phyloP scores from a whole-genome alignment of 2,113 vertebrate species.

The Myxocyprinus asiaticus region DNA sequence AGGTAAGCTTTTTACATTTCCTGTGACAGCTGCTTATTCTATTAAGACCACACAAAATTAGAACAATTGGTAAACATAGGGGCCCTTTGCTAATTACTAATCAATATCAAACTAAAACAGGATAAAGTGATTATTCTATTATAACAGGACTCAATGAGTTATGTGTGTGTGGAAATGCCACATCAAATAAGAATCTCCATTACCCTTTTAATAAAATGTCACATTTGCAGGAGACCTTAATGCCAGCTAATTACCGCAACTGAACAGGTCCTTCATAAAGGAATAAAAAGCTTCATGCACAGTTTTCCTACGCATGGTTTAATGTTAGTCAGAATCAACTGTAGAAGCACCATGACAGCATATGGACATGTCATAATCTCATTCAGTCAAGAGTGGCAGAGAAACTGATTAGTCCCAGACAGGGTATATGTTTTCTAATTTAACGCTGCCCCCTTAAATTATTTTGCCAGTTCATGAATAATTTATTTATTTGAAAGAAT shows the following conservation, averaged over 20 bases:
- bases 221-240: constrained; percentile 1
- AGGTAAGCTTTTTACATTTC: constrained; percentile 73
- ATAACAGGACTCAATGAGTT: not conserved
- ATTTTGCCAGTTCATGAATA: too few species aligned
- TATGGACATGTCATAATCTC: too few species aligned
- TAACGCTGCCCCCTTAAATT: too few species aligned
- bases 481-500: too few species aligned
- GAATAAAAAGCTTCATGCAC: not conserved
- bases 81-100: not conserved
- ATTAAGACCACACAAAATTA: not conserved
- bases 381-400: too few species aligned
- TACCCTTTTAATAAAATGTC: constrained; percentile 18
- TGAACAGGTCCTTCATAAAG: not conserved
- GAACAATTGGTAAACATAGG: not conserved
- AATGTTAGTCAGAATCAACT: too few species aligned
- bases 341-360: too few species aligned
- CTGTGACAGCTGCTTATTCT: not conserved
- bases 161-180: not conserved
- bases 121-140: not conserved
- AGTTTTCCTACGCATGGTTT: too few species aligned
- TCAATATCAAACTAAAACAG: not conserved
- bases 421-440: too few species aligned
- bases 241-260: not conserved
- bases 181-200: not conserved
- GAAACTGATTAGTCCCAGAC: too few species aligned